A percentile compares a stretch with the other conserved stretches of the same genome.
Evolutionary conservation across 2,888 invertebrate species (phyloP).

Genomic region (Zonitis immaculata): DNA sequence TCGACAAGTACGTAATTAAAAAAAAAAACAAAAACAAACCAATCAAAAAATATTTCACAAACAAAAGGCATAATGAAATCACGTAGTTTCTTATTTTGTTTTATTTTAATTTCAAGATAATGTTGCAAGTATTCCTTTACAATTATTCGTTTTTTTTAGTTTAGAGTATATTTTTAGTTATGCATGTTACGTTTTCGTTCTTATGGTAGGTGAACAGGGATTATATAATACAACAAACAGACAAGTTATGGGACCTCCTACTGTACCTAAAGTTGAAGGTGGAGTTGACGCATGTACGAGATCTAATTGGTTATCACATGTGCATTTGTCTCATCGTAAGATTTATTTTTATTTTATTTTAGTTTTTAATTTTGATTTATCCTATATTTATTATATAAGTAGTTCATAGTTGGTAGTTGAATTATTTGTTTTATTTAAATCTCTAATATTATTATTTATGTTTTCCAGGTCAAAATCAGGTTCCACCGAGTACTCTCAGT

Average conservation of each 20-base stretch:
- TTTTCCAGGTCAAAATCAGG: slow-evolving; percentile 32
- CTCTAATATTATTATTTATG: background rate
- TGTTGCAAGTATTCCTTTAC: slow-evolving; percentile 4
- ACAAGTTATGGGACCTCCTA: slow-evolving; percentile 46
- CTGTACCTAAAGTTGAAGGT: slow-evolving; percentile 55
- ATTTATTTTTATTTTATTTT: slow-evolving; percentile 46
- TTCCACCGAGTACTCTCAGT: slow-evolving; percentile 31
- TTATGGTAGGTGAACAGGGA: slow-evolving; percentile 44
- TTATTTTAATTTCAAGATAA: slow-evolving; percentile 2
- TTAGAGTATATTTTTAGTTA: slow-evolving; percentile 29
- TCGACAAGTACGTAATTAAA: slow-evolving; percentile 42
- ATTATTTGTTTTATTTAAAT: background rate
- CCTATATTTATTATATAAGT: slow-evolving; percentile 22
- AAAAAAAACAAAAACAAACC: background rate
- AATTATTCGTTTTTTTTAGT: background rate
- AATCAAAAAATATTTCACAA: background rate
- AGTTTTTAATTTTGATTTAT: slow-evolving; percentile 24
- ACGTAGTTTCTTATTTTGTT: slow-evolving; percentile 16
- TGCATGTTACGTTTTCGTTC: slow-evolving; percentile 40
- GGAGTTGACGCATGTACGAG: slow-evolving; percentile 58
- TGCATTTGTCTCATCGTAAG: slow-evolving; percentile 65
- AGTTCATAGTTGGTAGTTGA: background rate
- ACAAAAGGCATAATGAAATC: background rate
- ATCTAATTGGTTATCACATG: slow-evolving; percentile 62
- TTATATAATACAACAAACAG: slow-evolving; percentile 45